Base-by-base conservation (phyloP, 2,113 vertebrate species). In the Macquaria ambigua region DNA sequence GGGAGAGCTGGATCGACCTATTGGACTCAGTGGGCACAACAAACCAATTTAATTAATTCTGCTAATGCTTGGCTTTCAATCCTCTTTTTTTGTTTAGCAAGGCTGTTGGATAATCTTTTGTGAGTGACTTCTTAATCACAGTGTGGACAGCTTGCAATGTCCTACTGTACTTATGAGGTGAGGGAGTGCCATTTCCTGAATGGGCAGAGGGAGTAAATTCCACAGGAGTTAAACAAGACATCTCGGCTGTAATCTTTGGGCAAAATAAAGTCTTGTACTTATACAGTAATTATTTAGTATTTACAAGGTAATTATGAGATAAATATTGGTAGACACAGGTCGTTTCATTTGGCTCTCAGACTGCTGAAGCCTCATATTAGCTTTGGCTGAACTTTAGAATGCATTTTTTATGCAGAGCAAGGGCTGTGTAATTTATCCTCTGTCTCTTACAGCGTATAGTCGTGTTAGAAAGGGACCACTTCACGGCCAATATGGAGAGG, bases 11-110 rank as follows among this genome's bases (percentile, higher is more conserved):
- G 25, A 83, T 78, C 12, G 58, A 87, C 82, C 55, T 82, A 55
- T 55, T 73, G 69, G 67, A 79, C 61, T 84, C 37, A 70, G 43
- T 71, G 76, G 28, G 55, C 52, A 72, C 73, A 83, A 76, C 37
- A 90, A 85, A 84, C 52, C 87, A 86, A 77, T 87, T 82, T 83
- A 74, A 87, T 88, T 82, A 68, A 90, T 85, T 90, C 61, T 62
- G 64, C 71, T 85, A 85, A 81, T 85, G 48, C 64, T 72, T n/a
- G 14, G 5, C 31, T 78, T 81, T 75, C 56, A 59, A 34, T 68
- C 23, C 82, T 72, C 34, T 23, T 48, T 16, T 80, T 85, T 62
- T 87, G 25, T 87, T 89, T 50, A 39, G 68, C 20, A 25, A 8
- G 4, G 11, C 48, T 72, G 18, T 63, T 69, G 58, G 78, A 69